Evolutionary conservation across 1,140 invertebrate genomes (phyloP), one percentile per base, ranked within the genome.

Genomic region (Drosophila arawakana): DNA sequence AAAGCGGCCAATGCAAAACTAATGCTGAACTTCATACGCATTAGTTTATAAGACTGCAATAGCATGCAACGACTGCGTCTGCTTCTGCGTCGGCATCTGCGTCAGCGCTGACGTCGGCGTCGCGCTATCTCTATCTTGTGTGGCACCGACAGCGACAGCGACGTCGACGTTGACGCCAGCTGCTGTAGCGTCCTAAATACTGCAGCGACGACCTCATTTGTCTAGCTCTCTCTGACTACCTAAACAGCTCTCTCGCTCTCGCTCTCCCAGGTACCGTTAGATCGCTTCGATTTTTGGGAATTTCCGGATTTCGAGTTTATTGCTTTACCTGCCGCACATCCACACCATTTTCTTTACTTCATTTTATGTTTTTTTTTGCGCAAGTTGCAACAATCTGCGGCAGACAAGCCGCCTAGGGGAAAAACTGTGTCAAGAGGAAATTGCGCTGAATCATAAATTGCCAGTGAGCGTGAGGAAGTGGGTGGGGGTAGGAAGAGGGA

Each of bases 21-120:
- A 91, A 79, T 85, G 89, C 89, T 91, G 84, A 78, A 80, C 75
- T 82, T 85, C 78, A 84, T 79, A 77, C 58, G 76, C 80, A 84
- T 88, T 88, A 90, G 84, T 88, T 88, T 88, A 88, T 88, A 88
- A 88, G 84, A 74, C 78, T 30, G 72, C 72, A 39, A 43, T 61
- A 18, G 60, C n/a, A 52, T 58, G 41, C 49, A 46, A 25, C 9
- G 30, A 21, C 50, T 18, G 25, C 3, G 5, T 39, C 58, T 39
- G 50, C 43, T 6, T 3, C 25, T 30, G 25, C 25, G 25, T 30
- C 25, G 25, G 25, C 25, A 6, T 30, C 25, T 4, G 25, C 25
- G 60, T 49, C 63, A 41, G 25, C 57, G 25, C 9, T 21, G 58
- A 35, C 34, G 54, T 2, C 66, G 7, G 15, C 57, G 41, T 13